Evolutionary conservation across 2,113 vertebrate genomes (phyloP).

Genomic region (Oryzias melastigma): DNA sequence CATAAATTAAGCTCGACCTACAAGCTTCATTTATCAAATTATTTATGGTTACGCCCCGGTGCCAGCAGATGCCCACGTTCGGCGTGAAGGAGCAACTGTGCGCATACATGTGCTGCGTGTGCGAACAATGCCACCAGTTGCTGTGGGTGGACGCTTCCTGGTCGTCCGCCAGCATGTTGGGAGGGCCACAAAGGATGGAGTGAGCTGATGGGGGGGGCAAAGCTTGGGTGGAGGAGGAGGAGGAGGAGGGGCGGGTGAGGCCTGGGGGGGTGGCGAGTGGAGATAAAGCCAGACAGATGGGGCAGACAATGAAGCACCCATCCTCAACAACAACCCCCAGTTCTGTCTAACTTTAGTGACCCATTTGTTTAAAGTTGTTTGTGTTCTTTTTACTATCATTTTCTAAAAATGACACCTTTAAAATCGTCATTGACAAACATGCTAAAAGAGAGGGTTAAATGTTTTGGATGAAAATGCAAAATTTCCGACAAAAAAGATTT

Average conservation of each 20-base stretch:
- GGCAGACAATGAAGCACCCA: constrained; percentile 62
- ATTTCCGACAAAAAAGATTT: background rate
- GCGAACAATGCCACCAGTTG: constrained; percentile 72
- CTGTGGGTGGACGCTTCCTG: constrained; percentile 56
- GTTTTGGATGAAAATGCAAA: background rate
- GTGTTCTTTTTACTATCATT: background rate
- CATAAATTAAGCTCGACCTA: constrained; percentile 7
- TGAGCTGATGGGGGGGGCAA: constrained; percentile 7
- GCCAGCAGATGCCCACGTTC: constrained; percentile 46
- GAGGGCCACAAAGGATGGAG: constrained; percentile 61
- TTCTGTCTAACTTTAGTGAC: constrained; percentile 23
- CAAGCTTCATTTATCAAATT: constrained; percentile 5
- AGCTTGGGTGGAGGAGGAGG: background rate
- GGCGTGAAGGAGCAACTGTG: constrained; percentile 35
- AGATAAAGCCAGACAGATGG: constrained; percentile 72
- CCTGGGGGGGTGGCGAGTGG: constrained; percentile 28
- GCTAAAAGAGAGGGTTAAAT: no score
- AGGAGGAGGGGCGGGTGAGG: constrained; percentile 3
- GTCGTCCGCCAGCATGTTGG: constrained; percentile 47
- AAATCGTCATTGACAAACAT: no score
- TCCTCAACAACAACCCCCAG: constrained; percentile 53
- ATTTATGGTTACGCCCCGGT: constrained; percentile 10
- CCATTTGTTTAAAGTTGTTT: background rate
- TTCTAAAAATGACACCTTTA: background rate
- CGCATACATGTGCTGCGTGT: constrained; percentile 30